Evolutionary conservation across 2,797 vertebrate species (phyloP).

Genomic region (Gobio occitaniae): DNA sequence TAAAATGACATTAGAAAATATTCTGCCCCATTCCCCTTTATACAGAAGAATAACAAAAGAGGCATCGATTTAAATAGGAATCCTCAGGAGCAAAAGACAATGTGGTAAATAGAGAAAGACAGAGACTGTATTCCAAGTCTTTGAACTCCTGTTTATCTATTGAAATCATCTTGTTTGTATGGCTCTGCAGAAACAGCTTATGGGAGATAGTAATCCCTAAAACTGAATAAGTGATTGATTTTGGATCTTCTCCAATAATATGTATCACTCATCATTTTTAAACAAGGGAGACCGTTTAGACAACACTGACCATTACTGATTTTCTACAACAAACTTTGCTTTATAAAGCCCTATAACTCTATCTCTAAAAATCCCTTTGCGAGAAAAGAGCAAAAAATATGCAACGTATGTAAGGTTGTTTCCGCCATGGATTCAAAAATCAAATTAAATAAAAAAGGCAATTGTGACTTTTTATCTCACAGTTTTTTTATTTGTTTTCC

Average conservation of each 20-base stretch:
- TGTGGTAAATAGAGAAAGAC: slow-evolving; percentile 16
- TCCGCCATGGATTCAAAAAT: background rate
- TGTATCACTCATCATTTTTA: background rate
- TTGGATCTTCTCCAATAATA: slow-evolving; percentile 6
- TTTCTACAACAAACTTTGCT: background rate
- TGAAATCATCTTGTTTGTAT: slow-evolving; percentile 44
- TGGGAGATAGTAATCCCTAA: slow-evolving; percentile 38
- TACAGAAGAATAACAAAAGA: slow-evolving; percentile 18
- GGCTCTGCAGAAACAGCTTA: slow-evolving; percentile 32
- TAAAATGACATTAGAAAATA: slow-evolving; percentile 27
- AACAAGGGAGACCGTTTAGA: background rate
- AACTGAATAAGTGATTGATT: background rate
- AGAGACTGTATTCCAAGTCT: slow-evolving; percentile 29
- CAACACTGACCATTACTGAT: background rate
- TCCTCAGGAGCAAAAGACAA: slow-evolving; percentile 14
- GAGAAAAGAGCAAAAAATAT: background rate
- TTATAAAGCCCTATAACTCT: background rate
- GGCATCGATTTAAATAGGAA: slow-evolving; percentile 54
- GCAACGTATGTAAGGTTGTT: background rate
- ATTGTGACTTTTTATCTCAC: background rate
- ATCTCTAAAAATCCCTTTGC: background rate
- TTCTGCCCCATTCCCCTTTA: background rate
- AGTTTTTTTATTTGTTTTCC: background rate
- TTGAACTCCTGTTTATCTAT: slow-evolving; percentile 27
- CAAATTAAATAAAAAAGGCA: background rate